Base-by-base conservation (phyloP, 1,140 invertebrate species). In the Pygmarrhopalites habei region DNA sequence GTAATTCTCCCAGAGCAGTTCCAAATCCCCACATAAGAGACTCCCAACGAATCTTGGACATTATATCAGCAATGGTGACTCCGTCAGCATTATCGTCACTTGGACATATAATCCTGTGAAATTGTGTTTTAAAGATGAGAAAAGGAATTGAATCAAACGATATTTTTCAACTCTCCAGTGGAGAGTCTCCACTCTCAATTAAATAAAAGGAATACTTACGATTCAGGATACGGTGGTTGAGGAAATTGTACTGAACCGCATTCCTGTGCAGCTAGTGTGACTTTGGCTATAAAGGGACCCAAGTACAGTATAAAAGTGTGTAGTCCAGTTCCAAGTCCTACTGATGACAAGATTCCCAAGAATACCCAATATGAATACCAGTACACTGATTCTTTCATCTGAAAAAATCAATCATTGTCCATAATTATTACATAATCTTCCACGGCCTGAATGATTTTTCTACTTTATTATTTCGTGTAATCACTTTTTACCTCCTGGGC, bases 261-360 rank as follows among this genome's bases (percentile, higher is more conserved):
- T 78, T 98, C 95, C 77, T 96, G 97, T 0, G 94, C 97, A 44
- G 97, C 96, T 73, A 99, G 79, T 7, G 96, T 98, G n/a, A 99
- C 96, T 58, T 88, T 82, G 32, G 89, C 89, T 77, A 93, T 91
- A 71, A 90, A 87, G 23, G 92, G 91, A 23, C 95, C 95, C 69
- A 99, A 78, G 77, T 99, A 99, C 39, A 99, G 79, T 15, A 99
- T 80, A 80, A 99, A 99, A 56, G 96, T 99, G 76, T 99, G 97
- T 26, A 99, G 82, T 5, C 96, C 97, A 0, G 95, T 98, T 15
- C 97, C 97, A 30, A 99, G 80, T 1, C 97, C 96, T 49, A 99
- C 92, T 12, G 94, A 98, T 25, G 95, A 98, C 55, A 98, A 82
- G 21, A 99, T 86, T 32, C 96, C 96, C 51, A 99, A 81, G 14